Evolutionary conservation across 2,888 invertebrate genomes (phyloP), one percentile per base, ranked within the genome.

Genomic region (Orthosia cruda): DNA sequence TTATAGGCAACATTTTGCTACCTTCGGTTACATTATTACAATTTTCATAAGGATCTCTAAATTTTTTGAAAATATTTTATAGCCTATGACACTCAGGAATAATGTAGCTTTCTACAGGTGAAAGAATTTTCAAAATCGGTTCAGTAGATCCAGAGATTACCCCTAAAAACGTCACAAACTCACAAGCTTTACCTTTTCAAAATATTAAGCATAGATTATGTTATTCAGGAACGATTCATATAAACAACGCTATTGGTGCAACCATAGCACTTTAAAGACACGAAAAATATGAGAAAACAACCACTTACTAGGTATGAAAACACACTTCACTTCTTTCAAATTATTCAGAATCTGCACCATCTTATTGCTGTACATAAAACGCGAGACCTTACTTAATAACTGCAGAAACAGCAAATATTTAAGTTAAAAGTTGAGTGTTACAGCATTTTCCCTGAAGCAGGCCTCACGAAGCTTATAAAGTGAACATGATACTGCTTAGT

Each of bases 401-500:
- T 45, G 61, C 57, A 52, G 32, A 71, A 57, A 64, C 77, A 50
- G 61, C 74, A 64, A 74, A 70, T 74, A 57, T 70, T 69, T 68
- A 72, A 78, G 50, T 63, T 71, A 67, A 83, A 77, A 68, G 68
- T 83, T 57, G 67, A 80, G 64, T 62, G 59, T 72, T 32, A 54
- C 52, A 68, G 61, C 71, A 49, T 81, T 80, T 80, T 80, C 71
- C 68, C 70, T 68, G 81, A 57, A 79, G 84, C 57, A 65, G 49
- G 52, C 68, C 73, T 81, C 79, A 73, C 80, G 73, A 73, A 73
- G 80, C 81, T 79, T 79, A 69, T 70, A 84, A 70, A 80, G 81
- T 80, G 81, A 78, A 82, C 85, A 74, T 59, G 81, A 85, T 83
- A 80, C 85, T 82, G 83, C 80, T 82, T 72, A 74, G 77, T 71